Evolutionary conservation across 2,888 invertebrate genomes (phyloP), one percentile per base, ranked within the genome.

Genomic region (Cheilosia grossa): DNA sequence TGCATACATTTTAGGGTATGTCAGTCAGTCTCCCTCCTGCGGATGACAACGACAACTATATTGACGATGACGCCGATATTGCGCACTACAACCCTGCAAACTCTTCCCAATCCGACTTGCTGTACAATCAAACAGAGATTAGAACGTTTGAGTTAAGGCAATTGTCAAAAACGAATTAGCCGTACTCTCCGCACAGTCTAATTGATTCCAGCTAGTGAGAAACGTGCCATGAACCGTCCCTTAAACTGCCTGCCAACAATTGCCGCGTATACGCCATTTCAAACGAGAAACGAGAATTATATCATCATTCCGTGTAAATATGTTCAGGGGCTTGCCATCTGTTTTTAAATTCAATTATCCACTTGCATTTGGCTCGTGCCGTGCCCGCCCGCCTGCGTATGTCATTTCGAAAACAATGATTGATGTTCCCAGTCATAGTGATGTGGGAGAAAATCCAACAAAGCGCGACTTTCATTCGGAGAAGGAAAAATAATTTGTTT

Each of bases 401-500:
- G 58, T 58, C 67, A 67, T 59, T 47, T 56, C 40, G 21, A 33
- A 63, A 54, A 69, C 56, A 44, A 80, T 75, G 80, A 83, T 83
- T 83, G 83, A 83, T 80, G 83, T 66, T 54, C 40, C 27, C 42
- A 83, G 70, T 59, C 64, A 80, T 80, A 58, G 58, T 44, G 10
- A 13, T 54, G 27, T 24, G 51, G 5, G 24, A 61, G 44, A 73
- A 64, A 66, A 72, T 37, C 64, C 47, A 70, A 59, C 70, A 72
- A 72, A 61, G 47, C 54, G 53, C 58, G 47, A 64, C 66, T 73
- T 67, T 64, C 58, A 58, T 77, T 75, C 49, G 24, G 51, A 47
- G 59, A 59, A 58, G 58, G 51, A 47, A 54, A 80, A 74, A 74
- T 75, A 83, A 80, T 83, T 83, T 80, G 74, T 80, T 83, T 83